These are phyloP conservation scores for Gephyroberyx darwinii DNA, from an alignment of 2,797 vertebrate species.

Conservation along the genomic window DNA sequence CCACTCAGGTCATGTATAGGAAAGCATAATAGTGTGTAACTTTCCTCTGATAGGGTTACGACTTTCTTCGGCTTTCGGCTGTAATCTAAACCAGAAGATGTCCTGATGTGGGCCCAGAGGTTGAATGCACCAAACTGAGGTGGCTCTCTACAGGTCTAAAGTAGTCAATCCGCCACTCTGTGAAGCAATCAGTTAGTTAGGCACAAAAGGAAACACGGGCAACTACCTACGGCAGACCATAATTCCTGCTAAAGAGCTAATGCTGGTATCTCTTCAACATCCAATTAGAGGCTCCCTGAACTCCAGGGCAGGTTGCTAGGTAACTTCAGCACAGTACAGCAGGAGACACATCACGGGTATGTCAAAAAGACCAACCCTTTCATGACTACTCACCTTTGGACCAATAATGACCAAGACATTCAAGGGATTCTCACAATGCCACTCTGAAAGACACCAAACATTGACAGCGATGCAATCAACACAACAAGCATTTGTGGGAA, in stretches of 20 bases:
- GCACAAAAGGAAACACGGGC: constrained; percentile 17
- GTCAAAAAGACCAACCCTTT: constrained; percentile 4
- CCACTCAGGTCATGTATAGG: constrained; percentile 3
- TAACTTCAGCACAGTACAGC: constrained; percentile 19
- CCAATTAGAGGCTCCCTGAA: constrained; percentile 68
- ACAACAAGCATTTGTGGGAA: background rate
- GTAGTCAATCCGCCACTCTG: constrained; percentile 14
- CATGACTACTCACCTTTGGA: constrained; percentile 84
- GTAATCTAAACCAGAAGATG: constrained; percentile 46
- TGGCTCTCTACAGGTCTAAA: constrained; percentile 36
- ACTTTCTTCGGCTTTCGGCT: constrained; percentile 9
- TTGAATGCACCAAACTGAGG: constrained; percentile 30
- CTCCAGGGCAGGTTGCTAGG: constrained; percentile 39
- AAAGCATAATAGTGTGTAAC: constrained; percentile 32
- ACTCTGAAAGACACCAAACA: constrained; percentile 81
- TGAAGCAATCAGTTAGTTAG: constrained; percentile 23
- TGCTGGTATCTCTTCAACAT: constrained; percentile 70
- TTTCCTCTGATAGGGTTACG: constrained; percentile 16
- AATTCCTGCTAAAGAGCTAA: constrained; percentile 74
- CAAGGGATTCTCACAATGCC: constrained; percentile 86
- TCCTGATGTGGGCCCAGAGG: constrained; percentile 27
- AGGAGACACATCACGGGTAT: constrained; percentile 12
- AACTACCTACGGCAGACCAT: constrained; percentile 29
- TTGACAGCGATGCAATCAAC: constrained; percentile 12
- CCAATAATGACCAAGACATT: constrained; percentile 90